Evolutionary conservation across 2,797 vertebrate genomes (phyloP), one percentile per base, ranked within the genome.

Genomic region (Arctocebus calabarensis): DNA sequence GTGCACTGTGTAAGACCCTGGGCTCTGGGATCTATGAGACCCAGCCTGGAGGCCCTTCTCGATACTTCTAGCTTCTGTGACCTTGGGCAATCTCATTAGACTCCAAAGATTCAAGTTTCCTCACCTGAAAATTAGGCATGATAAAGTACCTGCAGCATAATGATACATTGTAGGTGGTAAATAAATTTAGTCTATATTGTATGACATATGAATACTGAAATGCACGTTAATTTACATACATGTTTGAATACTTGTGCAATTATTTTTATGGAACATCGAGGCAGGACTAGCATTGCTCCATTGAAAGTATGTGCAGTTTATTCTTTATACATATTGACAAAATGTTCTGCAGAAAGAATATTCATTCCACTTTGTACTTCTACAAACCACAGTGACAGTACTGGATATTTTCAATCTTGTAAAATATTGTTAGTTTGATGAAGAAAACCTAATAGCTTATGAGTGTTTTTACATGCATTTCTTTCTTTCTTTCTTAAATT

Each of bases 281-380:
- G 86, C 57, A 43, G 64, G 82, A 40, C 55, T 92, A 57, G 57
- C 68, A 78, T 70, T 77, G 52, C 45, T 59, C 62, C 74, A 78
- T 83, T 59, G 61, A 92, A 94, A 94, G 27, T 83, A 90, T 62
- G 55, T 70, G 89, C 27, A 77, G 25, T 61, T 96, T 84, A 84
- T 92, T 68, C 34, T 75, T 75, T 68, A 88, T 23, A 71, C 37
- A 77, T 90, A 64, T 68, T 91, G 70, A 34, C 45, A 88, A 90
- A 91, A 62, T 91, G 29, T 48, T 3, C 12, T 59, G 45, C 48
- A 32, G 70, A 84, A 78, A 43, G 32, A 75, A 59, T 45, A 57
- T 52, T 91, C 68, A 57, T 52, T 91, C 68, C 9, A 37, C 23
- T 87, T 94, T 84, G 59, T 71, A 66, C 45, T 77, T 70, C 23